phyloP scores from a whole-genome alignment of 2,888 invertebrate species.

The Agrenia bidenticulata region DNA sequence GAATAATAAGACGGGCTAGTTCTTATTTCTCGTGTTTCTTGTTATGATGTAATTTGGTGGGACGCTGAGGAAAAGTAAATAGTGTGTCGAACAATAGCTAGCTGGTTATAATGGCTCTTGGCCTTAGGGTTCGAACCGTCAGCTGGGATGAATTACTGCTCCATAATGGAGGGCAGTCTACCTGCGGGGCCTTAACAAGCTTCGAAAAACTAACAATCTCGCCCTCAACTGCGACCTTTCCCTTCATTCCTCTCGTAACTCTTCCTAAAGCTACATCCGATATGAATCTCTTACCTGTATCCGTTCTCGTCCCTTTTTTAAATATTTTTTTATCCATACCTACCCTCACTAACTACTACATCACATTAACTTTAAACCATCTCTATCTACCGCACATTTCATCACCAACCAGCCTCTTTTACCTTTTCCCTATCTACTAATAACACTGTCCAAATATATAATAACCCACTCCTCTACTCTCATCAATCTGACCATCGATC shows the following conservation, averaged over 20 bases:
- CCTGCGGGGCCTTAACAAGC: slow-evolving; percentile 53
- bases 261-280: slow-evolving; percentile 30
- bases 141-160: slow-evolving; percentile 54
- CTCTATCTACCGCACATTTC: slow-evolving; percentile 26
- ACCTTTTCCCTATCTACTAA: slow-evolving; percentile 4
- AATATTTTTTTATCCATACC: slow-evolving; percentile 12
- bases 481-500: slow-evolving; percentile 7
- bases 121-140: slow-evolving; percentile 52
- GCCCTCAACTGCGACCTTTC: slow-evolving; percentile 52
- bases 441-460: slow-evolving; percentile 6
- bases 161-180: slow-evolving; percentile 53
- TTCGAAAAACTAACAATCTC: slow-evolving; percentile 54
- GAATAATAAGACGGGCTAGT: too few species aligned
- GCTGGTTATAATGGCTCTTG: slow-evolving; percentile 42
- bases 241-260: slow-evolving; percentile 52
- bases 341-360: slow-evolving; percentile 19
- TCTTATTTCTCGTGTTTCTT: not conserved
- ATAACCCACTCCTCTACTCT: slow-evolving; percentile 2
- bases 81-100: slow-evolving; percentile 48
- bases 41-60: slow-evolving; percentile 20
- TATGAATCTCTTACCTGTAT: slow-evolving; percentile 24
- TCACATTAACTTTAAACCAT: slow-evolving; percentile 16
- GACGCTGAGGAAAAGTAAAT: slow-evolving; percentile 52
- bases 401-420: slow-evolving; percentile 10
- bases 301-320: not conserved